Evolutionary conservation across 2,888 invertebrate species (phyloP).

Genomic region (Tuta absoluta): DNA sequence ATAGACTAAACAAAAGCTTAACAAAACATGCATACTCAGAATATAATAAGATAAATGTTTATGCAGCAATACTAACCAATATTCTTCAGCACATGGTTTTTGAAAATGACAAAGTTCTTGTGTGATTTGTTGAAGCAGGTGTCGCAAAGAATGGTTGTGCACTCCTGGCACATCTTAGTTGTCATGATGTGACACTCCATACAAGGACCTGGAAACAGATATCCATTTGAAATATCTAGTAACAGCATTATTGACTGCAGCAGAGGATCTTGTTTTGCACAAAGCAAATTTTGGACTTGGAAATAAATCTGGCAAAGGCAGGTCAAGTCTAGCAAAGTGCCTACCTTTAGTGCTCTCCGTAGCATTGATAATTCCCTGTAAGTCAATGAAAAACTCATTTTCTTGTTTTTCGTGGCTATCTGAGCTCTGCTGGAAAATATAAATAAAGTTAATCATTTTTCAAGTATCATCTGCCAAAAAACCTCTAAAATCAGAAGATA

Average conservation of each 20-base stretch:
- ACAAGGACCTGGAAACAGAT: constrained; percentile 55
- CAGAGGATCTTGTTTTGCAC: neutral
- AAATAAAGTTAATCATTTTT: neutral
- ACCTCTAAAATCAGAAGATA: neutral
- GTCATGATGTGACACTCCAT: constrained; percentile 60
- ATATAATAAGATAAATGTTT: neutral
- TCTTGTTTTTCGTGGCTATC: constrained; percentile 31
- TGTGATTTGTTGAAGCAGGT: constrained; percentile 69
- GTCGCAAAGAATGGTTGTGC: constrained; percentile 62
- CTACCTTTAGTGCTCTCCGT: constrained; percentile 53
- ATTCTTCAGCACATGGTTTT: constrained; percentile 61
- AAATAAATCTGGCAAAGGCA: neutral
- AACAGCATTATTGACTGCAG: neutral
- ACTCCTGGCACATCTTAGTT: constrained; percentile 67
- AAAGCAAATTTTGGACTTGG: too few relatives aligned
- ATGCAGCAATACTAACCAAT: constrained; percentile 45
- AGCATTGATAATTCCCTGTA: constrained; percentile 53
- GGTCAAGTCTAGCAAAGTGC: neutral
- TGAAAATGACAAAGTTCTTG: constrained; percentile 69
- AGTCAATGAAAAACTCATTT: constrained; percentile 54
- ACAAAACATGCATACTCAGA: neutral
- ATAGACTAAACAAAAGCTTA: neutral
- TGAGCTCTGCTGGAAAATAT: constrained; percentile 35
- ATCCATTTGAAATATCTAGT: neutral
- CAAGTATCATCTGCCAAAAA: neutral